phyloP scores from a whole-genome alignment of 64 coral and sea anemone species.

The Actinia equina region DNA sequence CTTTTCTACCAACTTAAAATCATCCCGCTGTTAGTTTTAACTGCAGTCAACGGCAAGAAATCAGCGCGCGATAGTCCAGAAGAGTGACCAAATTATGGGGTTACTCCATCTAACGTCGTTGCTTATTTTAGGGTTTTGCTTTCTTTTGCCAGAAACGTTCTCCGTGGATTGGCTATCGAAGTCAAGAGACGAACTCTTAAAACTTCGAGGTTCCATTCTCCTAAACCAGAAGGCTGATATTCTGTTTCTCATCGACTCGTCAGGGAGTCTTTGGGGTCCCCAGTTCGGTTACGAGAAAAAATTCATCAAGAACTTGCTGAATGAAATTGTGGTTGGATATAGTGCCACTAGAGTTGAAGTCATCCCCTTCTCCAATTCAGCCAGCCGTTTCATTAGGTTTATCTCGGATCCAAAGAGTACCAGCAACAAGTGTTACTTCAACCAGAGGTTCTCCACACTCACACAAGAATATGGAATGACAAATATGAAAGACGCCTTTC shows the following conservation, averaged over 20 bases:
- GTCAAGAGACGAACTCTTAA: constrained; percentile 26
- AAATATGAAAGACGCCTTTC: constrained; percentile 66
- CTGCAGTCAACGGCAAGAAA: background rate
- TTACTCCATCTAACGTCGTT: background rate
- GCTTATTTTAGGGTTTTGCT: background rate
- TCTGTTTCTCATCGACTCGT: constrained; percentile 72
- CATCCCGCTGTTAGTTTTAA: background rate
- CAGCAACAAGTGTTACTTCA: constrained; percentile 76
- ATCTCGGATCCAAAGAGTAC: constrained; percentile 23
- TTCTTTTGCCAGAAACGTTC: background rate
- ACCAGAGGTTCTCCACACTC: constrained; percentile 47
- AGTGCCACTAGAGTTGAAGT: constrained; percentile 73
- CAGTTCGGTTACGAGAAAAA: constrained; percentile 66
- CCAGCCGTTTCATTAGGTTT: constrained; percentile 43
- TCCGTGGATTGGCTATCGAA: constrained; percentile 54
- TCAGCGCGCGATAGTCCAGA: background rate
- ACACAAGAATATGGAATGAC: constrained; percentile 6
- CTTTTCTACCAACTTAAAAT: background rate
- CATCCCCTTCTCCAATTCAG: constrained; percentile 41
- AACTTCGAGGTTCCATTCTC: constrained; percentile 49
- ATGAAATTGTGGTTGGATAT: constrained; percentile 43
- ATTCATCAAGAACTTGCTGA: constrained; percentile 76
- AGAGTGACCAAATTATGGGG: background rate
- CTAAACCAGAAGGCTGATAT: constrained; percentile 61
- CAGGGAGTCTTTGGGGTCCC: constrained; percentile 39